phyloP scores from a whole-genome alignment of 2,113 vertebrate species.

The Crocuta crocuta region DNA sequence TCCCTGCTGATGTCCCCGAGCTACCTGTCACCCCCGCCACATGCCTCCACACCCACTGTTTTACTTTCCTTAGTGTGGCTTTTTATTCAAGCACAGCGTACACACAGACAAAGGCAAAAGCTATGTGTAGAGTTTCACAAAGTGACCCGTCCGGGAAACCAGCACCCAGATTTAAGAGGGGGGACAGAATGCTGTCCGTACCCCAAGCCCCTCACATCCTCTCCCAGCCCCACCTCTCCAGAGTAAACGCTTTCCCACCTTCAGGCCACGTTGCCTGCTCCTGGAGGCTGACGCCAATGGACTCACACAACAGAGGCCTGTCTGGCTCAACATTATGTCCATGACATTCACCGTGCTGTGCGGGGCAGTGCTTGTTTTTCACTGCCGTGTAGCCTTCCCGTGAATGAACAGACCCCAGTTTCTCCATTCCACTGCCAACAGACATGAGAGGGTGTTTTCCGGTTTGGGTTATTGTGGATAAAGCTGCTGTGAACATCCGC shows the following conservation, averaged over 20 bases:
- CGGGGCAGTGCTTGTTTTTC: neutral
- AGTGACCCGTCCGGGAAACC: neutral
- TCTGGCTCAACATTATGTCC: neutral
- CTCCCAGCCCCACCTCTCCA: neutral
- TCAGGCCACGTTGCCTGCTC: neutral
- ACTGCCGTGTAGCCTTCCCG: neutral
- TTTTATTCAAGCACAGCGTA: accelerated
- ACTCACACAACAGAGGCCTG: accelerated
- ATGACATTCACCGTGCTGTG: neutral
- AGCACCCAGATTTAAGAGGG: neutral
- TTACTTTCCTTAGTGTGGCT: neutral
- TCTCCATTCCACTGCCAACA: neutral
- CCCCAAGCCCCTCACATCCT: neutral
- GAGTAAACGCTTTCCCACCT: neutral
- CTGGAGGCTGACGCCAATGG: neutral
- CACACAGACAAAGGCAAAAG: neutral
- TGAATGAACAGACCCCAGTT: no score
- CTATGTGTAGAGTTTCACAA: accelerated
- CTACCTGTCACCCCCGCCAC: neutral
- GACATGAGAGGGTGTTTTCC: neutral
- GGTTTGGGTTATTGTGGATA: neutral
- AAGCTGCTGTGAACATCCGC: neutral
- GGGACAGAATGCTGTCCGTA: neutral
- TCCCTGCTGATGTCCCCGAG: neutral
- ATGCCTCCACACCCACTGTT: neutral